phyloP scores from a whole-genome alignment of 1,140 invertebrate genomes.

The Paracyclopina nana region DNA sequence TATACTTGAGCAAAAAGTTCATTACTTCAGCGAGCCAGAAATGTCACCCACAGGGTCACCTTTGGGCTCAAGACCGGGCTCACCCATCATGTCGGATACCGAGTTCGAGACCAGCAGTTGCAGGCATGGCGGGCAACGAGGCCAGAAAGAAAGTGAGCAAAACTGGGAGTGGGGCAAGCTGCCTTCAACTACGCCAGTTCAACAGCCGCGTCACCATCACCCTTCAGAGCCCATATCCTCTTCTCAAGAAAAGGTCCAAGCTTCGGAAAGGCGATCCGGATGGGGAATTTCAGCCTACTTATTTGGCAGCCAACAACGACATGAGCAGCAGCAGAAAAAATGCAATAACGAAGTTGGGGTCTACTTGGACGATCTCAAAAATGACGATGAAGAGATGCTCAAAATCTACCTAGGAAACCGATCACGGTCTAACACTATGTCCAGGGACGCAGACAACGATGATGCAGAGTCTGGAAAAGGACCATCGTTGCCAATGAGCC shows the following conservation, averaged over 20 bases:
- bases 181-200: slow-evolving; percentile 30
- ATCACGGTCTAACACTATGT: too few relatives aligned
- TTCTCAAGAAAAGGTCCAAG: not conserved
- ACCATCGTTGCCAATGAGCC: slow-evolving; percentile 75
- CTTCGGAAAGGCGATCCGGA: not conserved
- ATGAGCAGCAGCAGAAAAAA: slow-evolving; percentile 54
- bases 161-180: slow-evolving; percentile 91
- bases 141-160: slow-evolving; percentile 31
- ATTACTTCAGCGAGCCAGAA: slow-evolving; percentile 12
- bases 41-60: not conserved
- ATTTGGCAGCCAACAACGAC: too few relatives aligned
- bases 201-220: not conserved
- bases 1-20: too few relatives aligned
- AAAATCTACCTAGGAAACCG: slow-evolving; percentile 61
- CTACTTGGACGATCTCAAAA: slow-evolving; percentile 76
- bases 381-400: slow-evolving; percentile 69
- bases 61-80: not conserved
- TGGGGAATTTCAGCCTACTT: not conserved
- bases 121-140: too few relatives aligned
- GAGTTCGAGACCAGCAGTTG: slow-evolving; percentile 24
- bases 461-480: slow-evolving; percentile 89
- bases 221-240: not conserved
- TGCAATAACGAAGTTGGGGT: slow-evolving; percentile 60
- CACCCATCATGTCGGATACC: slow-evolving; percentile 21
- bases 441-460: slow-evolving; percentile 47